Base-by-base conservation (phyloP, 2,113 vertebrate genomes). In the Oxygymnocypris stewartii region DNA sequence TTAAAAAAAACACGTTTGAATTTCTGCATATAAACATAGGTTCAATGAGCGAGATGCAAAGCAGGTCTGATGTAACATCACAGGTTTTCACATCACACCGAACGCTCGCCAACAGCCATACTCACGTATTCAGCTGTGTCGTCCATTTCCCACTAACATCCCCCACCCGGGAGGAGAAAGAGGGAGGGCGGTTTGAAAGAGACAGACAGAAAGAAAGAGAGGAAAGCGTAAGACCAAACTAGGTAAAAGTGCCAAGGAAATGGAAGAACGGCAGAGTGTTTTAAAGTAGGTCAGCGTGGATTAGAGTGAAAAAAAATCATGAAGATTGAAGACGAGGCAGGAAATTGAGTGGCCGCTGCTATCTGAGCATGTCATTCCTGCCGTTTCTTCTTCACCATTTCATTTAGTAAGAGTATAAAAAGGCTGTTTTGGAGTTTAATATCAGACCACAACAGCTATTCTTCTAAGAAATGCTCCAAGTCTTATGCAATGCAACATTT, bases 41-140 rank as follows among this genome's bases (percentile, higher is more conserved):
- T 7, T 35, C 65, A 67, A 7, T 31, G 65, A 1, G 28, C 28
- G 28, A 61, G 57, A 61, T n/a, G n/a, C 23, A 61, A 61, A 61
- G 57, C 3, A 2, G 65, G 71, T n/a, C 71, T 74, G 93, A 93
- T 94, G 94, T 93, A 95, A 93, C 91, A 92, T 82, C 92, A 88
- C 76, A 87, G 90, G 90, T 90, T 86, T 74, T 73, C 37, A 42
- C n/a, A 88, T 87, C 83, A 93, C 89, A 84, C 57, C 57, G 57
- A 61, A 61, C 57, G 9, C 57, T 61, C 1, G 18, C 84, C 69
- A 16, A 79, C 59, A 79, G 42, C 88, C 54, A 67, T 95, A 96
- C 98, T 99, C 93, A 99, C 98, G 69, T 99, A 99, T 96, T 99
- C 98, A 79, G 98, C 97, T 73, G 96, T 98, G 94, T 98, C 96